Evolutionary conservation across 2,113 vertebrate genomes (phyloP).

Genomic region (Apteryx owenii): DNA sequence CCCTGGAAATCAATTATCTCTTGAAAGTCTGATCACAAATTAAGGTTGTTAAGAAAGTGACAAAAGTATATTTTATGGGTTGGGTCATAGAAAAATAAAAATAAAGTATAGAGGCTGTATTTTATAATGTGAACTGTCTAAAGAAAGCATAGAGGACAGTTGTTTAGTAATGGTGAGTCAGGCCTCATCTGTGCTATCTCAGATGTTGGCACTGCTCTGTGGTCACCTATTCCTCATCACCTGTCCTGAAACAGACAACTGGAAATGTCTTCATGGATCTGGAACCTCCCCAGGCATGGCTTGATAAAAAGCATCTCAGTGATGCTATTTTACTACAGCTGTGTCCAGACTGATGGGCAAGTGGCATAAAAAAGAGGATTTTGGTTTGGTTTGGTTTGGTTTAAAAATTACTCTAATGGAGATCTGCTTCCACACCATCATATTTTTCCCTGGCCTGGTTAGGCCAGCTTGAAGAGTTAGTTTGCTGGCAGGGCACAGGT

Average conservation of each 20-base stretch:
- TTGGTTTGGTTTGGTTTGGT: accelerated
- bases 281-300: neutral
- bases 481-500: neutral
- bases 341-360: neutral
- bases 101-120: neutral
- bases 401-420: accelerated
- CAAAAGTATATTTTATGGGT: neutral
- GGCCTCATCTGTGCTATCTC: neutral
- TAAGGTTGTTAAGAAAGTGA: neutral
- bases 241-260: neutral
- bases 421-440: neutral
- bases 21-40: neutral
- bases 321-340: neutral
- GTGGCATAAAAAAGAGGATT: neutral
- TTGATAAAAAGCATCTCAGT: neutral
- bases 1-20: neutral
- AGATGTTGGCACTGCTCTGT: neutral
- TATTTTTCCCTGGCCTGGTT: neutral
- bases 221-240: neutral
- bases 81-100: neutral
- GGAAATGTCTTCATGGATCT: neutral
- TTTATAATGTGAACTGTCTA: neutral
- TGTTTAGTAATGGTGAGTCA: neutral
- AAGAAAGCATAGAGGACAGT: neutral
- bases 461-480: neutral